Conservation (phyloP, 2,888 invertebrate genomes). For the Orchesellides sinensis region DNA sequence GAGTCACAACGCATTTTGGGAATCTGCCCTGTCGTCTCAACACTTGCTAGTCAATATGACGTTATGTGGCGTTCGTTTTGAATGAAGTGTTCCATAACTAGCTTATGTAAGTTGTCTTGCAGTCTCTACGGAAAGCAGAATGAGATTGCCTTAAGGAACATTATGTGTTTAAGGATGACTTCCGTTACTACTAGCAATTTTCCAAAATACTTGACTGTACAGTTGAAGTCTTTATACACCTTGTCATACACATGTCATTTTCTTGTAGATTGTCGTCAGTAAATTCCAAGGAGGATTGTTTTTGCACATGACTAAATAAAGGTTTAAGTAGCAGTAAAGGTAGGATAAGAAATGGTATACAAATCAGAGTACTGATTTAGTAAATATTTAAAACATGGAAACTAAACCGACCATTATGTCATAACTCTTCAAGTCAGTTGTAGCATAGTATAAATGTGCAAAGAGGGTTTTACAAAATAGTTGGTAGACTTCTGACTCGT, state of each 20-base stretch:
- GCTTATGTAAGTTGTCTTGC: neutral
- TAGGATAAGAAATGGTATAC: too few species aligned
- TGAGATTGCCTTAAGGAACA: constrained; percentile 57
- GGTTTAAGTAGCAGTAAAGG: too few species aligned
- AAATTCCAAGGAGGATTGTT: too few species aligned
- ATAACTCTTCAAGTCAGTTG: too few species aligned
- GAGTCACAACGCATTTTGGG: constrained; percentile 19
- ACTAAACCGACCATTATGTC: too few species aligned
- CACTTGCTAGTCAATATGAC: constrained; percentile 5
- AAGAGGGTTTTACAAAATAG: too few species aligned
- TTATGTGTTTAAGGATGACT: constrained; percentile 54
- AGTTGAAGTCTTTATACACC: neutral
- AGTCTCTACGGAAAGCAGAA: constrained; percentile 11
- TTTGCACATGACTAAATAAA: too few species aligned
- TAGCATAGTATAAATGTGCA: too few species aligned
- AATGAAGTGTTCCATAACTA: constrained; percentile 9
- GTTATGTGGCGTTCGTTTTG: neutral
- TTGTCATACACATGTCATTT: constrained; percentile 19
- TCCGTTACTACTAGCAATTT: constrained; percentile 61
- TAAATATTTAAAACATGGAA: too few species aligned
- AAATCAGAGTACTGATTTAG: too few species aligned
- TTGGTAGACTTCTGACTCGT: too few species aligned
- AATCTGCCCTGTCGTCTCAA: constrained; percentile 24
- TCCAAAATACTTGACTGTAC: constrained; percentile 32
- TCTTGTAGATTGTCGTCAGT: too few species aligned